Evolutionary conservation across 1,140 invertebrate species (phyloP).

Genomic region (Metaphire vulgaris): DNA sequence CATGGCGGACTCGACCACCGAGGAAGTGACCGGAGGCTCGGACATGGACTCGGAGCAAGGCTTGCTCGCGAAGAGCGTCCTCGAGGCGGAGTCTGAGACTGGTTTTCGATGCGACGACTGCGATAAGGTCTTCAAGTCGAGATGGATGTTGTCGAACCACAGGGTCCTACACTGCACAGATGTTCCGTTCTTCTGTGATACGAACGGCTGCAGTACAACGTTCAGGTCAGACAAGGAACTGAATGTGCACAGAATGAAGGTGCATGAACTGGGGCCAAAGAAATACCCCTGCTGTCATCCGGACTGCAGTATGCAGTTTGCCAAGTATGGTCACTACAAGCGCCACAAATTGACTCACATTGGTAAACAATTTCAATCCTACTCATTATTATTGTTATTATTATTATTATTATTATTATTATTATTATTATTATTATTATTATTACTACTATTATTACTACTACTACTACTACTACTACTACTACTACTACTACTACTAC

Average conservation of each 20-base stretch:
- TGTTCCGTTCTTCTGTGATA: conserved; percentile 47
- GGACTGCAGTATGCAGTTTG: conserved; percentile 42
- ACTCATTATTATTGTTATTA: conserved; percentile 4
- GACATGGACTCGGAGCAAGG: conserved; percentile 5
- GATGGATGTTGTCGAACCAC: conserved; percentile 49
- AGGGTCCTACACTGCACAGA: conserved; percentile 50
- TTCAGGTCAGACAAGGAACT: conserved; percentile 41
- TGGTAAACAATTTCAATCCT: conserved; percentile 32
- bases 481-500: too few species aligned
- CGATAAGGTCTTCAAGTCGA: conserved; percentile 42
- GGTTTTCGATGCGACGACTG: conserved; percentile 29
- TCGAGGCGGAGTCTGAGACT: background rate
- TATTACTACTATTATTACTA: too few species aligned
- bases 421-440: too few species aligned
- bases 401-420: too few species aligned
- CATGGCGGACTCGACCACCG: conserved; percentile 18
- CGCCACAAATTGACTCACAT: conserved; percentile 44
- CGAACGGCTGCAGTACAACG: conserved; percentile 38
- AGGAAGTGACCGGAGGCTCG: conserved; percentile 15
- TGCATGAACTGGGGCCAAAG: conserved; percentile 39
- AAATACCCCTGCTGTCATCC: conserved; percentile 37
- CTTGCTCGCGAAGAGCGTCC: conserved; percentile 2
- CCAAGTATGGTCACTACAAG: conserved; percentile 43
- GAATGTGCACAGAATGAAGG: conserved; percentile 40
- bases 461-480: too few species aligned